phyloP scores from a whole-genome alignment of 2,797 vertebrate species.

The Hemibagrus guttatus region DNA sequence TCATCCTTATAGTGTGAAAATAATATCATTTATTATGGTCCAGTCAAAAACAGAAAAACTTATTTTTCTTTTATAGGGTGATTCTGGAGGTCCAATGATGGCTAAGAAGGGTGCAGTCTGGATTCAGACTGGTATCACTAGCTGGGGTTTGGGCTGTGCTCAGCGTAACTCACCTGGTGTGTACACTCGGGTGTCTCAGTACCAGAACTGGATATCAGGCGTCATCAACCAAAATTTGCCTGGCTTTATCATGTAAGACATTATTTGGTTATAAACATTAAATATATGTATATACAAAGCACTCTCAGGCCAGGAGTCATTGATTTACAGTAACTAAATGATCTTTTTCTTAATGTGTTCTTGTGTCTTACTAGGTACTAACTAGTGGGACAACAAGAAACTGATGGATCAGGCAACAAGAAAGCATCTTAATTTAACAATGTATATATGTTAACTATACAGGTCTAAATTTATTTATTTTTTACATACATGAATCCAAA shows the following conservation, averaged over 20 bases:
- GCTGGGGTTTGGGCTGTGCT: constrained; percentile 70
- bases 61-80: constrained; percentile 39
- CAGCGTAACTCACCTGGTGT: constrained; percentile 64
- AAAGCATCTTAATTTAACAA: not conserved
- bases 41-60: not conserved
- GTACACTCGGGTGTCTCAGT: constrained; percentile 64
- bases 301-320: not conserved
- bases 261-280: not conserved
- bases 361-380: not conserved
- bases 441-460: too few relatives aligned
- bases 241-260: constrained; percentile 44
- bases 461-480: too few relatives aligned
- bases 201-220: constrained; percentile 64
- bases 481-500: not conserved
- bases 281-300: not conserved
- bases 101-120: constrained; percentile 59
- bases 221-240: constrained; percentile 1
- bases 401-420: not conserved
- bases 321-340: not conserved
- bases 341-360: not conserved
- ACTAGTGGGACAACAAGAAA: not conserved
- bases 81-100: constrained; percentile 63
- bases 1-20: not conserved
- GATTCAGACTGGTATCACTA: constrained; percentile 69
- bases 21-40: not conserved